Evolutionary conservation across 2,113 vertebrate species (phyloP).

Genomic region (Neofelis nebulosa): DNA sequence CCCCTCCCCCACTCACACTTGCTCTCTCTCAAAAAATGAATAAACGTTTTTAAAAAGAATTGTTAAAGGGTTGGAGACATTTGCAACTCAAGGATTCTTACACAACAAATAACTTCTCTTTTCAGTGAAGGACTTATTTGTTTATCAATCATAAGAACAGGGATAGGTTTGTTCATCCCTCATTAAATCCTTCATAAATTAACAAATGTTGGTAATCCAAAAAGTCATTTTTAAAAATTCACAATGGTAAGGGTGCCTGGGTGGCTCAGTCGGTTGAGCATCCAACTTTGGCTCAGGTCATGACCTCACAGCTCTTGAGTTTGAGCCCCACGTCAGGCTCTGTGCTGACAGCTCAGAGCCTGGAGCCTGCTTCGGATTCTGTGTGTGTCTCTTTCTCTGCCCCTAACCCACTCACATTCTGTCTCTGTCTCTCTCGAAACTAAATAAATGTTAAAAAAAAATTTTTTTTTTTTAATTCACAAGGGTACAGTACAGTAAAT

Average conservation of each 20-base stretch:
- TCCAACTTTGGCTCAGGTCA: not conserved
- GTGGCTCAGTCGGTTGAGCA: not conserved
- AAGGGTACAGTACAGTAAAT: not conserved
- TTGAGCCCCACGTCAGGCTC: not conserved
- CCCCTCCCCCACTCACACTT: too few relatives aligned
- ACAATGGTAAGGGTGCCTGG: not conserved
- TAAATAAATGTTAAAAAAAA: not conserved
- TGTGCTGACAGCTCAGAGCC: not conserved
- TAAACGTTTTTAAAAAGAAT: too few relatives aligned
- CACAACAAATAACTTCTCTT: not conserved
- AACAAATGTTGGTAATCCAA: not conserved
- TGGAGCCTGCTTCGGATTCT: not conserved
- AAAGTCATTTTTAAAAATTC: conserved; percentile 10
- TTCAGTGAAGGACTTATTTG: not conserved
- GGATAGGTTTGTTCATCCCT: not conserved
- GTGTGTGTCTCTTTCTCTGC: not conserved
- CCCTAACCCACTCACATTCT: not conserved
- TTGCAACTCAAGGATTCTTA: not conserved
- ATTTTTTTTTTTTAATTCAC: not conserved
- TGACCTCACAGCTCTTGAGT: not conserved
- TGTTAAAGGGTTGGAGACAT: not conserved
- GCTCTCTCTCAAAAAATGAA: too few relatives aligned
- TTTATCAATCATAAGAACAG: not conserved
- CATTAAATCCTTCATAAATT: conserved; percentile 26
- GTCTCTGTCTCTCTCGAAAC: too few relatives aligned